These are phyloP conservation scores for Brachypterus glaber DNA, from an alignment of 2,888 invertebrate species.

Conservation along the genomic window DNA sequence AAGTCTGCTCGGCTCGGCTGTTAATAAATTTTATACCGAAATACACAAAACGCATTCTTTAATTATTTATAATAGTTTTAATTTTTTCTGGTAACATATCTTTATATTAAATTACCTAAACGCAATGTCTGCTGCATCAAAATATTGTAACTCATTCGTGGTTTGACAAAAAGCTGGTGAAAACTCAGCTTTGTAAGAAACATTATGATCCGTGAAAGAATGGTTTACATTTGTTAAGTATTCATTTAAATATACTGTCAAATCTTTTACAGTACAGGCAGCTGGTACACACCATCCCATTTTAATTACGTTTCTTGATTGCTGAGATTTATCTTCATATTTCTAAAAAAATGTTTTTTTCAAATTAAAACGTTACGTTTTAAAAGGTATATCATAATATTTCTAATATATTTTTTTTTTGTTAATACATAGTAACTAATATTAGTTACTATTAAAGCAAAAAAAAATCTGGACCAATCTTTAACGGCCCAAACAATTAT, in stretches of 20 bases:
- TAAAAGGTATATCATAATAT: no score
- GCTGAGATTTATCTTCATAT: conserved; percentile 32
- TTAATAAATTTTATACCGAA: no score
- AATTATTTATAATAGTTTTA: no score
- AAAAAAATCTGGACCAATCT: conserved; percentile 1
- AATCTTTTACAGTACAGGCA: conserved; percentile 32
- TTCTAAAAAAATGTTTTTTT: conserved; percentile 22
- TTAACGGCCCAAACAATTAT: no score
- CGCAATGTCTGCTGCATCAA: conserved; percentile 31
- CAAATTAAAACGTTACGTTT: no score
- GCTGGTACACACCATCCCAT: conserved; percentile 37
- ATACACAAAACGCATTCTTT: no score
- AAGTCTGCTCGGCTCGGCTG: no score
- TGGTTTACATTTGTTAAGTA: conserved; percentile 31
- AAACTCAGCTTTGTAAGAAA: conserved; percentile 28
- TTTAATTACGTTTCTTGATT: conserved; percentile 31
- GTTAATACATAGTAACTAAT: no score
- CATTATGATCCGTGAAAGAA: conserved; percentile 25
- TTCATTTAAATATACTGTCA: conserved; percentile 30
- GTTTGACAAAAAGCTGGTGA: conserved; percentile 30
- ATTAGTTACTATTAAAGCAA: no score
- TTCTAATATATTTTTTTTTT: no score
- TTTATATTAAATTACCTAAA: no score
- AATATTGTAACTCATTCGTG: conserved; percentile 25
- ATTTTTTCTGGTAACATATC: no score